Evolutionary conservation across 2,113 vertebrate genomes (phyloP).

Genomic region (Excalfactoria chinensis): DNA sequence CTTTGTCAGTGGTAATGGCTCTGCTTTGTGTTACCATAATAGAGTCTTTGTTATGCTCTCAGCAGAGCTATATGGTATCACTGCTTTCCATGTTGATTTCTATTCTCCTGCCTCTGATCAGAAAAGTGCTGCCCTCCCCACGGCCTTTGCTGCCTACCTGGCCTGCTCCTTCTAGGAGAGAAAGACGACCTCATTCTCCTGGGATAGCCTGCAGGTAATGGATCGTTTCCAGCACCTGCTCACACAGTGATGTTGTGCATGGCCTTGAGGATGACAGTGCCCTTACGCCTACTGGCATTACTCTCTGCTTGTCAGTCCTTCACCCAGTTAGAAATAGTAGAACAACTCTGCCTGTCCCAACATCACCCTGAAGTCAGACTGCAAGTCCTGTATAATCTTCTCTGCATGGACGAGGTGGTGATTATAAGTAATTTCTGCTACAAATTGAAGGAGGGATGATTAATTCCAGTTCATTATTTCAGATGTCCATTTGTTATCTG

Average conservation of each 20-base stretch:
- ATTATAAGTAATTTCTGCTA: slow-evolving; percentile 13
- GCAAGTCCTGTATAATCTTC: neutral
- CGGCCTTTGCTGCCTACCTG: neutral
- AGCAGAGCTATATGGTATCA: slow-evolving; percentile 17
- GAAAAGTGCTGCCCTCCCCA: neutral
- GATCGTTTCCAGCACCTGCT: neutral
- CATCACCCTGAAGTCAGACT: neutral
- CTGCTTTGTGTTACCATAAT: slow-evolving; percentile 35
- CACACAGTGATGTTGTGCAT: neutral
- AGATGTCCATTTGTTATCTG: slow-evolving; percentile 6
- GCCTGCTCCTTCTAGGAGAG: neutral
- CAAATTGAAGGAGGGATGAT: neutral
- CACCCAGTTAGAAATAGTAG: neutral
- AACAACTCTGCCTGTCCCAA: slow-evolving; percentile 12
- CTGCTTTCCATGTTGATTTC: slow-evolving; percentile 38
- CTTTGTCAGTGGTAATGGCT: slow-evolving; percentile 19
- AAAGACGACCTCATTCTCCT: neutral
- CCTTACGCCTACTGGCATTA: neutral
- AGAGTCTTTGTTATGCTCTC: neutral
- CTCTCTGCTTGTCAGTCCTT: neutral
- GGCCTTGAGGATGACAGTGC: neutral
- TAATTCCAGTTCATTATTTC: neutral
- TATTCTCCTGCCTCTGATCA: slow-evolving; percentile 10
- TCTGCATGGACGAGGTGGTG: neutral
- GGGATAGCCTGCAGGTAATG: neutral